These are phyloP conservation scores for Panzeria rudis DNA, from an alignment of 2,888 invertebrate species.

Conservation along the genomic window DNA sequence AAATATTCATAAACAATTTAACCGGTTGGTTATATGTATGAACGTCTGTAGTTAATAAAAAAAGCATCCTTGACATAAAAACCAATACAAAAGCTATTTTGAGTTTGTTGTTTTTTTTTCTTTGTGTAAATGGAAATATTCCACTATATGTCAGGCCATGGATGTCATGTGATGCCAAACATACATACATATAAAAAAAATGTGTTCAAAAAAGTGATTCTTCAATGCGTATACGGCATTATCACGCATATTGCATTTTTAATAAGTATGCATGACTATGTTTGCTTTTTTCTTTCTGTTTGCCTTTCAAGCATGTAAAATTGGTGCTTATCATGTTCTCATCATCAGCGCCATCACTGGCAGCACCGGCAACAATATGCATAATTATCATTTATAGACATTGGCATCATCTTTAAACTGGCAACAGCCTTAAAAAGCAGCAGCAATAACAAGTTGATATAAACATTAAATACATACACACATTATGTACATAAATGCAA, in stretches of 20 bases:
- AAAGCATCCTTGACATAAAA: constrained; percentile 83
- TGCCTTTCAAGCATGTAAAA: constrained; percentile 20
- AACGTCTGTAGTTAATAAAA: constrained; percentile 23
- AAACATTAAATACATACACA: constrained; percentile 46
- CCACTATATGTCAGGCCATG: constrained; percentile 9
- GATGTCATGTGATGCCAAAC: constrained; percentile 38
- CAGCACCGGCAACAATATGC: not conserved
- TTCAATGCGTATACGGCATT: constrained; percentile 60
- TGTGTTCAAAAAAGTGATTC: constrained; percentile 39
- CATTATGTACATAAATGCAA: not conserved
- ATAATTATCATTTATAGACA: constrained; percentile 34
- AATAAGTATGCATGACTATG: constrained; percentile 39
- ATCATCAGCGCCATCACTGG: constrained; percentile 8
- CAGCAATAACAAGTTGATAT: constrained; percentile 37
- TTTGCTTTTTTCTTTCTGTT: constrained; percentile 9
- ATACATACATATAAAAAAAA: constrained; percentile 18
- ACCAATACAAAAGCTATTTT: constrained; percentile 72
- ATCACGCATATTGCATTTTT: constrained; percentile 67
- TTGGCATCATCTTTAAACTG: constrained; percentile 29
- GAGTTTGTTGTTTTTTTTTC: constrained; percentile 30
- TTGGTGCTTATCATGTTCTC: constrained; percentile 39
- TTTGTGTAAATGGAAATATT: constrained; percentile 46
- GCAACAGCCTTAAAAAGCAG: constrained; percentile 32
- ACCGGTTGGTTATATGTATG: constrained; percentile 81
- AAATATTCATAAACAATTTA: constrained; percentile 68